Evolutionary conservation across 2,797 vertebrate genomes (phyloP).

Genomic region (Huso huso): DNA sequence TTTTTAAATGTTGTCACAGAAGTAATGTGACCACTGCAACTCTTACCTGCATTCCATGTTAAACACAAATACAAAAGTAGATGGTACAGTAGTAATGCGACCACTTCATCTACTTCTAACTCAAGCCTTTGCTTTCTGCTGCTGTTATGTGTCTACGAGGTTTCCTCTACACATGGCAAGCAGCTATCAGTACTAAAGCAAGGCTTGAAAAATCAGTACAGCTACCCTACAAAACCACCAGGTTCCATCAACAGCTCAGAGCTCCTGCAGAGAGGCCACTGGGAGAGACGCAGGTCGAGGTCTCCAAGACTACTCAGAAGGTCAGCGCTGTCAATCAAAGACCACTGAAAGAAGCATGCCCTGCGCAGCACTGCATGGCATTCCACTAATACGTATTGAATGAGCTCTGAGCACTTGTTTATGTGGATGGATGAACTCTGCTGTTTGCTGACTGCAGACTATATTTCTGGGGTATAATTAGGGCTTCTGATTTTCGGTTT

Average conservation of each 20-base stretch:
- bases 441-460: not conserved
- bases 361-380: not conserved
- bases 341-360: conserved; percentile 38
- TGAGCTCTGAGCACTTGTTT: not conserved
- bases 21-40: no score
- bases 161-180: conserved; percentile 66
- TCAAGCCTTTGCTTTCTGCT: conserved; percentile 39
- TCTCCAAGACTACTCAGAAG: conserved; percentile 52
- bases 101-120: not conserved
- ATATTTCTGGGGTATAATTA: no score
- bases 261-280: conserved; percentile 61
- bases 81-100: not conserved
- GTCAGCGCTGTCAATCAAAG: conserved; percentile 62
- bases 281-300: conserved; percentile 55
- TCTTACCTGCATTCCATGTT: no score
- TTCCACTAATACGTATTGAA: not conserved
- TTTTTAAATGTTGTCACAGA: no score
- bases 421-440: not conserved
- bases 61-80: not conserved
- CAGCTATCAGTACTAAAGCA: conserved; percentile 65
- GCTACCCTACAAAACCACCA: conserved; percentile 60
- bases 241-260: conserved; percentile 65
- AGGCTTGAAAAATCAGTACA: conserved; percentile 50
- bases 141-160: conserved; percentile 55
- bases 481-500: no score